Percentiles rank a stretch among this genome's conserved stretches.
These are phyloP conservation scores for Pterocles orientalis DNA, from an alignment of 2,113 vertebrate genomes.

Conservation along the genomic window DNA sequence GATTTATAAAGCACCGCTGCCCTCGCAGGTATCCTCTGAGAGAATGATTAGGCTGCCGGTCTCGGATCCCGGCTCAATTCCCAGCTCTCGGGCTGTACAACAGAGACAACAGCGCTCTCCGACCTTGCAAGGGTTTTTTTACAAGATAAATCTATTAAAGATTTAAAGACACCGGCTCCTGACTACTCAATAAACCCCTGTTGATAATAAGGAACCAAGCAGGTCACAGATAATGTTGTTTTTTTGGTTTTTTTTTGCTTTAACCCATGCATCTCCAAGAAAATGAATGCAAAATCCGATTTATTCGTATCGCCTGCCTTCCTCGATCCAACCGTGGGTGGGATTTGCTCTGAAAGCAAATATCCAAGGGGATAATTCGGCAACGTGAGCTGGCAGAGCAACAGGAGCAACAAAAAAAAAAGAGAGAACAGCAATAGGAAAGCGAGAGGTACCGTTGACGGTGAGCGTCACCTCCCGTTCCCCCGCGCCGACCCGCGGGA, in stretches of 20 bases:
- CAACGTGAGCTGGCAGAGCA: not conserved
- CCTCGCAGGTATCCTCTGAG: not conserved
- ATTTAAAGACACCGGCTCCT: constrained; percentile 10
- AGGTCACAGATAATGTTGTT: not conserved
- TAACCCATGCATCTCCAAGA: not conserved
- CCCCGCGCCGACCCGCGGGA: constrained; percentile 91
- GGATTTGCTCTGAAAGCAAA: not conserved
- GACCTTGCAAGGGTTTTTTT: not conserved
- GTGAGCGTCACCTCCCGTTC: constrained; percentile 95
- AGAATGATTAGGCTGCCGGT: not conserved
- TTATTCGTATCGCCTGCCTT: not conserved
- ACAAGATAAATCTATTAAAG: constrained; percentile 52
- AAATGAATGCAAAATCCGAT: not conserved
- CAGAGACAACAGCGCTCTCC: not conserved
- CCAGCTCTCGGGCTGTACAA: not conserved
- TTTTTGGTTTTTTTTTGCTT: not conserved
- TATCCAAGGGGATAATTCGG: not conserved
- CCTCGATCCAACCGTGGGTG: not conserved
- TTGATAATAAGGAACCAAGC: not conserved
- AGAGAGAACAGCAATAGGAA: not conserved
- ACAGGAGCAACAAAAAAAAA: not conserved
- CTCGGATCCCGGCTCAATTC: not conserved
- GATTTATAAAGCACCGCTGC: not conserved
- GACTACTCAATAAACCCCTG: constrained; percentile 14
- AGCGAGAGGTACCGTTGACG: constrained; percentile 88